These are phyloP conservation scores for Aspiorhynchus laticeps DNA, from an alignment of 2,113 vertebrate genomes.

Conservation along the genomic window DNA sequence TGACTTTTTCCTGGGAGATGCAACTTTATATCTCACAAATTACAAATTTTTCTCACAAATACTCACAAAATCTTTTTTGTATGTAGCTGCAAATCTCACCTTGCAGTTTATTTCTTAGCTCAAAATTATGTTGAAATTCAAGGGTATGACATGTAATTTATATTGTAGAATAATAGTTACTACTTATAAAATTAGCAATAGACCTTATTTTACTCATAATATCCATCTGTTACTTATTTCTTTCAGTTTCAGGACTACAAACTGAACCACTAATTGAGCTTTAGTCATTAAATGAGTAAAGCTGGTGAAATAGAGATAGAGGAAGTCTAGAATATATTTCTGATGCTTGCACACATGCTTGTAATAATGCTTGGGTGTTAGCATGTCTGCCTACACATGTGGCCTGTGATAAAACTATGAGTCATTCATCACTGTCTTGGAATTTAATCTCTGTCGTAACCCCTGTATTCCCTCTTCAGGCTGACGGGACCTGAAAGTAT, in stretches of 20 bases:
- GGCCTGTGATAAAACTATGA: constrained; percentile 23
- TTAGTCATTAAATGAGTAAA: not conserved
- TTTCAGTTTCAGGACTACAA: not conserved
- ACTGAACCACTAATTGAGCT: not conserved
- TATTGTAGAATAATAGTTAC: not conserved
- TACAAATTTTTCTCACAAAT: not conserved
- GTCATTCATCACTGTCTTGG: constrained; percentile 38
- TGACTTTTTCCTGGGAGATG: not conserved
- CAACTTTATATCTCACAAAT: not conserved
- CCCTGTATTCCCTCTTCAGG: constrained; percentile 1
- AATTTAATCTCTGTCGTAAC: constrained; percentile 20
- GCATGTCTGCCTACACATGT: constrained; percentile 24
- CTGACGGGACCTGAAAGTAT: constrained; percentile 1
- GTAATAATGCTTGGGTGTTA: not conserved
- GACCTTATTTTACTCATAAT: not conserved
- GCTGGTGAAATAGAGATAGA: not conserved
- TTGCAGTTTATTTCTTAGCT: not conserved
- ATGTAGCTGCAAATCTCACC: not conserved
- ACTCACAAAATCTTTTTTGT: not conserved
- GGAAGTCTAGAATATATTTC: not conserved
- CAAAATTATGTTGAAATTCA: not conserved
- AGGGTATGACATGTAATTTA: not conserved
- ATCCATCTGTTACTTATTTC: not conserved
- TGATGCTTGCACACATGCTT: not conserved
- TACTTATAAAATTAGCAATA: not conserved